These are phyloP conservation scores for Loris lydekkerianus DNA, from an alignment of 2,797 vertebrate species.

Conservation along the genomic window DNA sequence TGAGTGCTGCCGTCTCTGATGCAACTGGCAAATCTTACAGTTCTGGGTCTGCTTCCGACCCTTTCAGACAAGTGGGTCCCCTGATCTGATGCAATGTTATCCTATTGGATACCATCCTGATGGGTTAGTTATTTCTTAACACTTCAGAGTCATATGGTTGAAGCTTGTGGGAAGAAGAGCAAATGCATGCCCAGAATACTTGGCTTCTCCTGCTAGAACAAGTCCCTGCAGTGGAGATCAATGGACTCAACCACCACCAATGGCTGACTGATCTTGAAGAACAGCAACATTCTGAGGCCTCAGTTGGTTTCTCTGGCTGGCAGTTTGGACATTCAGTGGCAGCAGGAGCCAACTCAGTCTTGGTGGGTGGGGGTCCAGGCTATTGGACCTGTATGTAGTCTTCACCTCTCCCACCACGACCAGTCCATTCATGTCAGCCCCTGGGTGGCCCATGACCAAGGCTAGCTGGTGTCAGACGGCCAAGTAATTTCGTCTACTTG, in stretches of 20 bases:
- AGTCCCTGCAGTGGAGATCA: not conserved
- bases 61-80: not conserved
- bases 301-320: not conserved
- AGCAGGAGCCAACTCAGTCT: not conserved
- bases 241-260: not conserved
- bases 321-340: not conserved
- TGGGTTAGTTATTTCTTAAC: not conserved
- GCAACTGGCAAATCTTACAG: not conserved
- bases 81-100: not conserved
- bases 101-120: not conserved
- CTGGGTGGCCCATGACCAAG: not conserved
- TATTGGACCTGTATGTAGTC: not conserved
- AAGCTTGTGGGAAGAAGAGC: not conserved
- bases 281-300: not conserved
- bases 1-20: not conserved
- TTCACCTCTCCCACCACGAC: not conserved
- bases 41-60: not conserved
- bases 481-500: not conserved
- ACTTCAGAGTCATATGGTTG: not conserved
- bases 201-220: constrained; percentile 7
- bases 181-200: not conserved
- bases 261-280: not conserved
- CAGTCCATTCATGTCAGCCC: not conserved
- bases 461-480: not conserved
- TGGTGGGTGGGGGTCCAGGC: not conserved